These are phyloP conservation scores for Epinephelus moara DNA, from an alignment of 2,113 vertebrate genomes.

Conservation along the genomic window DNA sequence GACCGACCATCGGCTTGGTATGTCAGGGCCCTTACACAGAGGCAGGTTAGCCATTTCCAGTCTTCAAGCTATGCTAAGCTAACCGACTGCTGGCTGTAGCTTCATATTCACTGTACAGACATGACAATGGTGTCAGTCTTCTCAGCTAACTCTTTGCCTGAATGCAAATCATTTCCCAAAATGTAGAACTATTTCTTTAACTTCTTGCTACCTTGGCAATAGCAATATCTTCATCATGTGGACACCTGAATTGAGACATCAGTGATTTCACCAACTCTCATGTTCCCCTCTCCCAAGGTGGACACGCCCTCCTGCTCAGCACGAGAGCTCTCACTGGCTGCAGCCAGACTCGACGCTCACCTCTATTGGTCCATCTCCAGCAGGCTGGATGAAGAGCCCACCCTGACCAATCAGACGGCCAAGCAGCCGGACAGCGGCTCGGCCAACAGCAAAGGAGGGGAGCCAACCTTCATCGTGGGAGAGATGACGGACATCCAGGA, in stretches of 20 bases:
- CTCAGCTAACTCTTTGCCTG: background rate
- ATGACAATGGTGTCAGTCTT: background rate
- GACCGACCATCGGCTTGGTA: too few relatives aligned
- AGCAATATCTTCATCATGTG: background rate
- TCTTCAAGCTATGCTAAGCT: background rate
- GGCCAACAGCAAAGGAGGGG: conserved; percentile 72
- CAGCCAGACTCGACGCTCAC: conserved; percentile 91
- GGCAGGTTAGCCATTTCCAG: background rate
- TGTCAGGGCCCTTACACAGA: too few relatives aligned
- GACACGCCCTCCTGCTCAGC: conserved; percentile 93
- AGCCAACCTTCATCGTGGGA: conserved; percentile 79
- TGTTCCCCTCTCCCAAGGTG: conserved; percentile 81
- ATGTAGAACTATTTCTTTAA: background rate
- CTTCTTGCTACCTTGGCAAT: background rate
- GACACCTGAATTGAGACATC: background rate
- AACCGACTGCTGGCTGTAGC: background rate
- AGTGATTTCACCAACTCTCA: background rate
- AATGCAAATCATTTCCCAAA: background rate
- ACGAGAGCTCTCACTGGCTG: conserved; percentile 88
- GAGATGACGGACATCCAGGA: conserved; percentile 84
- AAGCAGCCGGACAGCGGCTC: conserved; percentile 76
- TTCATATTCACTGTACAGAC: background rate
- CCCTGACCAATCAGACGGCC: conserved; percentile 71
- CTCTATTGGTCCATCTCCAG: conserved; percentile 98
- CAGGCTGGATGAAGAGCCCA: conserved; percentile 90